Percentiles rank a stretch among this genome's conserved stretches.
Evolutionary conservation across 2,888 invertebrate species (phyloP).

Genomic region (Andrena praecox): DNA sequence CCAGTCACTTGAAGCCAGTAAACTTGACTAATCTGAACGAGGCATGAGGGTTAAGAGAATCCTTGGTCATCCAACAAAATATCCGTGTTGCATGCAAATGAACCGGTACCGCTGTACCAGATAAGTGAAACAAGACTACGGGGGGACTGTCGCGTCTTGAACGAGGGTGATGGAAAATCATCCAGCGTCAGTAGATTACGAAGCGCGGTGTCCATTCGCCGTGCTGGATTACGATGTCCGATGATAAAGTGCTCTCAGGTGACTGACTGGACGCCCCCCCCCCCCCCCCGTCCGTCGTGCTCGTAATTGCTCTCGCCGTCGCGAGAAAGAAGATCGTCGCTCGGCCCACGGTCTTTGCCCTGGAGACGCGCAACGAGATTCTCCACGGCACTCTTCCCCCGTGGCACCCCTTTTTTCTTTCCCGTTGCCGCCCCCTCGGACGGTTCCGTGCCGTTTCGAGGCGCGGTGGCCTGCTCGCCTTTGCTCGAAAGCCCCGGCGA

Average conservation of each 20-base stretch:
- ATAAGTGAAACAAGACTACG: neutral
- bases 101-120: neutral
- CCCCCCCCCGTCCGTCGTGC: conserved; percentile 51
- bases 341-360: conserved; percentile 57
- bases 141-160: neutral
- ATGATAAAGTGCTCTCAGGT: conserved; percentile 68
- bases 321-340: conserved; percentile 61
- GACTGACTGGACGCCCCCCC: conserved; percentile 59
- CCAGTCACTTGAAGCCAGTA: too few relatives aligned
- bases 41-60: neutral
- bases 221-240: conserved; percentile 63
- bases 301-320: conserved; percentile 64
- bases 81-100: neutral
- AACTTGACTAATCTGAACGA: too few relatives aligned
- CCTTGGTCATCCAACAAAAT: neutral
- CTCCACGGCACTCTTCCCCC: conserved; percentile 59
- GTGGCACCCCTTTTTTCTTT: conserved; percentile 35
- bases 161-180: conserved; percentile 32
- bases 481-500: conserved; percentile 50
- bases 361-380: conserved; percentile 60
- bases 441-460: conserved; percentile 52
- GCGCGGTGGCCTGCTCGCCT: conserved; percentile 28
- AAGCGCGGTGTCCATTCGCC: conserved; percentile 19
- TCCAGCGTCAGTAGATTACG: conserved; percentile 37
- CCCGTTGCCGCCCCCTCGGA: conserved; percentile 9